Base-by-base conservation (phyloP, 2,113 vertebrate genomes). In the Anhinga rufa region DNA sequence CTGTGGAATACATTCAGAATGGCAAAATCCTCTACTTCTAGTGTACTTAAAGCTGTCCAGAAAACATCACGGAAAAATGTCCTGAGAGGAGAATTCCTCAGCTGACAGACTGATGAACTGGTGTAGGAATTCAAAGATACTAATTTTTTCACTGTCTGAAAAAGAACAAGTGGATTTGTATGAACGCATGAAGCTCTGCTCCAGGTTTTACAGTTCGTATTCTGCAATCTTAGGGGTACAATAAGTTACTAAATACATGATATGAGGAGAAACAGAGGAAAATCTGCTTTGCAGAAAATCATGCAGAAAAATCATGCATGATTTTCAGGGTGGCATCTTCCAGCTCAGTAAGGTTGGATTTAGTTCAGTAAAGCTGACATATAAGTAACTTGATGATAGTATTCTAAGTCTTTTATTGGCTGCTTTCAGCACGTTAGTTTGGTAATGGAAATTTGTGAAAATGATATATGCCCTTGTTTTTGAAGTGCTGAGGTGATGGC, bases 181-280 rank as follows among this genome's bases (percentile, higher is more conserved):
- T 16, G 14, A 51, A 14, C 10, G 72, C 44, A 1, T 13, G 32
- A 28, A 25, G 8, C 13, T 60, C 34, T 65, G 29, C 26, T 77
- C 2, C 49, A 46, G n/a, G 31, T n/a, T 86, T 76, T 74, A 15
- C 24, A 68, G 10, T 55, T 72, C 20, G 21, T 44, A 7, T 49
- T 69, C 62, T 90, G 61, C 26, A 34, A 1, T 36, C 18, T 44
- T 28, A 29, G 40, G 38, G 17, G 14, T 32, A 6, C 58, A 69
- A 0, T 4, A 6, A 72, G 3, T 69, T 48, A n/a, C 4, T 29
- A 14, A 80, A 83, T 20, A 2, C 12, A 25, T 2, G 1, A 46
- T 28, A 15, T 0, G 6, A 61, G 61, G 52, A 72, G 77, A 61
- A 91, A n/a, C 10, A 21, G 8, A 51, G 62, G 49, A 22, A 83